phyloP scores from a whole-genome alignment of 2,888 invertebrate species.

The Horisme vitalbata region DNA sequence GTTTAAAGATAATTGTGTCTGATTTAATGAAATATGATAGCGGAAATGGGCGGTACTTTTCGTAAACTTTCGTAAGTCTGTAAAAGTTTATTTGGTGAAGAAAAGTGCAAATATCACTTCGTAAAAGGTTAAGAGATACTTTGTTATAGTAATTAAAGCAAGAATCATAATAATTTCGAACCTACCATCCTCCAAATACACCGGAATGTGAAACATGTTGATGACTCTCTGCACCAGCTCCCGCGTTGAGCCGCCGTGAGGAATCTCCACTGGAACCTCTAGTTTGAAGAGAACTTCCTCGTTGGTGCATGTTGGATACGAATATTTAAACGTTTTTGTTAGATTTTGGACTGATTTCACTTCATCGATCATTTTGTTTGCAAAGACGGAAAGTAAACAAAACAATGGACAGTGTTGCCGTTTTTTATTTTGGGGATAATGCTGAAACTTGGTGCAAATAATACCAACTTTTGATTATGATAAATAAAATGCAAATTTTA shows the following conservation, averaged over 20 bases:
- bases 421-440: too few species aligned
- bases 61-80: too few species aligned
- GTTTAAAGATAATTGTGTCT: too few species aligned
- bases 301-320: conserved; percentile 83
- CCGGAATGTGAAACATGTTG: conserved; percentile 86
- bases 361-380: conserved; percentile 58
- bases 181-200: conserved; percentile 85
- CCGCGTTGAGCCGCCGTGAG: conserved; percentile 80
- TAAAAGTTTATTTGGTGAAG: too few species aligned
- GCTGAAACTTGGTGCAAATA: too few species aligned
- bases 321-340: conserved; percentile 70
- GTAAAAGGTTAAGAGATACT: not conserved
- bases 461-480: too few species aligned
- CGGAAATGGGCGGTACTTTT: too few species aligned
- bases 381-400: not conserved
- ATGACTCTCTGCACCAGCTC: conserved; percentile 87
- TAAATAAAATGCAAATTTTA: too few species aligned
- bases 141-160: not conserved
- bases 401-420: too few species aligned
- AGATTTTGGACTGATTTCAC: conserved; percentile 51
- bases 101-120: too few species aligned
- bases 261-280: conserved; percentile 85
- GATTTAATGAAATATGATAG: too few species aligned
- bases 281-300: conserved; percentile 78
- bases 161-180: not conserved